These are phyloP conservation scores for Donacobius atricapilla DNA, from an alignment of 2,113 vertebrate species.

Conservation along the genomic window DNA sequence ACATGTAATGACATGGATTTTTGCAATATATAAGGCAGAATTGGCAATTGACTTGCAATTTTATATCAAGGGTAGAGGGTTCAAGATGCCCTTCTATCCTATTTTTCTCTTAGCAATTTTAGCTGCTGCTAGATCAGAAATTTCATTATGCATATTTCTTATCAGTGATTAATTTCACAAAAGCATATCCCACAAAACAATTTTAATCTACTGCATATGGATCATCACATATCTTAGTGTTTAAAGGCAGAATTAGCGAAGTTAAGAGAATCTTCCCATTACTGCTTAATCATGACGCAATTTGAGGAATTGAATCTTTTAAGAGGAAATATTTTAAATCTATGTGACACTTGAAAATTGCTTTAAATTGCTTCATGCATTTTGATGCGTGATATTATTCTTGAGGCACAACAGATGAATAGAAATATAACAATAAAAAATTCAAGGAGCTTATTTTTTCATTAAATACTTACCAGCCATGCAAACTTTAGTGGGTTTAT, in stretches of 20 bases:
- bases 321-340: conserved; percentile 42
- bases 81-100: background rate
- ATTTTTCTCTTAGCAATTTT: background rate
- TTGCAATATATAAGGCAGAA: background rate
- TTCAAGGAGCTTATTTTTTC: conserved; percentile 30
- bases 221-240: background rate
- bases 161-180: conserved; percentile 18
- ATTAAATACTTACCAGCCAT: conserved; percentile 52
- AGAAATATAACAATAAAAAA: conserved; percentile 26
- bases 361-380: conserved; percentile 17
- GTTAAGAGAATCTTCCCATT: background rate
- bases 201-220: background rate
- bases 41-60: background rate
- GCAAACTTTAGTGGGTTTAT: conserved; percentile 43
- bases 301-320: background rate
- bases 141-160: background rate
- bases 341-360: conserved; percentile 41
- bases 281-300: conserved; percentile 19
- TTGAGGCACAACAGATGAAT: conserved; percentile 35
- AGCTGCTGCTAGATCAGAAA: background rate
- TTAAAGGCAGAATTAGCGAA: conserved; percentile 17
- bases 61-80: background rate
- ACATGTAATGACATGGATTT: background rate
- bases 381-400: conserved; percentile 46
- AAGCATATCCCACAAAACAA: background rate